phyloP scores from a whole-genome alignment of 2,888 invertebrate species.

The Epinotia brunnichana region DNA sequence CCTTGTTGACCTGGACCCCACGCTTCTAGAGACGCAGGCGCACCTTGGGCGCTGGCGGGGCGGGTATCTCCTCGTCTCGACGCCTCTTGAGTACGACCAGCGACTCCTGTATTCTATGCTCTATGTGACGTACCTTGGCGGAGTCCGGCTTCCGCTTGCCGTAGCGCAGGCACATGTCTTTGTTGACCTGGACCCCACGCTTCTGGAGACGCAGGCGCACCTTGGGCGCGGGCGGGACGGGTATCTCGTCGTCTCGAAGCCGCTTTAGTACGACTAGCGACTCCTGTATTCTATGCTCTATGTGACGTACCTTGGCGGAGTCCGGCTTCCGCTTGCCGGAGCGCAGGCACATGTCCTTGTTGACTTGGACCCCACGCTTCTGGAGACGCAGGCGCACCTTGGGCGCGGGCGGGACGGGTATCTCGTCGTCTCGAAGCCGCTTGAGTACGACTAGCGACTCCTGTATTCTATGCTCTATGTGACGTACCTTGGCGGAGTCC shows the following conservation, averaged over 20 bases:
- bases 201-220: no score
- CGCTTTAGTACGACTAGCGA: no score
- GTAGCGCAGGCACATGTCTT: background rate
- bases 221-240: background rate
- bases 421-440: no score
- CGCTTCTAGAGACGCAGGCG: no score
- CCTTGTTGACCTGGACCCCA: background rate
- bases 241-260: no score
- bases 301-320: background rate
- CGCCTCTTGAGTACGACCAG: no score
- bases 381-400: background rate
- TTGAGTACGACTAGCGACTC: no score
- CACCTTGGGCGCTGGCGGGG: background rate
- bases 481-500: background rate
- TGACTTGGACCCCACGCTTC: background rate
- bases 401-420: background rate
- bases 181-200: background rate
- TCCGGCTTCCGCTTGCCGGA: conserved; percentile 9
- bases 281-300: no score
- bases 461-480: background rate
- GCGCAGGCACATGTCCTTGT: conserved; percentile 9
- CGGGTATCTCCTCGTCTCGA: background rate
- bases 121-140: conserved; percentile 6
- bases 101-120: background rate
- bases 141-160: background rate